Evolutionary conservation across 1,140 invertebrate species (phyloP).

Genomic region (Heterodera schachtii): DNA sequence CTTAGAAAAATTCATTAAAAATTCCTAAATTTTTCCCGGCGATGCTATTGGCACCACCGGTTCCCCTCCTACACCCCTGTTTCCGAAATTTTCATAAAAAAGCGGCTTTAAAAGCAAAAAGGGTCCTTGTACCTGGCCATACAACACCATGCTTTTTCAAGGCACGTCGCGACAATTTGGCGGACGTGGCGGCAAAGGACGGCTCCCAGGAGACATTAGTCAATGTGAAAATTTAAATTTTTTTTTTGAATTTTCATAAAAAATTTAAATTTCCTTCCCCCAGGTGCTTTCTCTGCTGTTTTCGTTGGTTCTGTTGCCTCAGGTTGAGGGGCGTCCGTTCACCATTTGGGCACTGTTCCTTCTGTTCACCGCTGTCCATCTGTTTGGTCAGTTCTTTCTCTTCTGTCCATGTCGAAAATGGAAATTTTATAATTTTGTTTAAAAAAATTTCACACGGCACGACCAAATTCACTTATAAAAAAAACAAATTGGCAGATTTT

Average conservation of each 20-base stretch:
- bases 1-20: no score
- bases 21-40: no score
- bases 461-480: no score
- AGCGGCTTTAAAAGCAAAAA: no score
- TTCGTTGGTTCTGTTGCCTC: constrained; percentile 49
- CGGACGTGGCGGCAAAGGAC: constrained; percentile 90
- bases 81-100: no score
- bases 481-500: no score
- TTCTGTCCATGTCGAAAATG: neutral
- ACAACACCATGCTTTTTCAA: constrained; percentile 56
- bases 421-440: neutral
- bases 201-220: constrained; percentile 92
- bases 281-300: constrained; percentile 36
- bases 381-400: constrained; percentile 72
- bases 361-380: constrained; percentile 78
- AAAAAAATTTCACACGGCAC: neutral
- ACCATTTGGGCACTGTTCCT: constrained; percentile 75
- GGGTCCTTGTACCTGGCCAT: no score
- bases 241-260: neutral
- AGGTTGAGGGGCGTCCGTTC: constrained; percentile 67
- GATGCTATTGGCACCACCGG: no score
- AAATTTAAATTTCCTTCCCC: neutral
- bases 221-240: constrained; percentile 76
- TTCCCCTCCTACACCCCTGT: no score
- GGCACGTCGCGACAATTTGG: constrained; percentile 83